These are phyloP conservation scores for Adelosebastes latens DNA, from an alignment of 2,797 vertebrate genomes.

Conservation along the genomic window DNA sequence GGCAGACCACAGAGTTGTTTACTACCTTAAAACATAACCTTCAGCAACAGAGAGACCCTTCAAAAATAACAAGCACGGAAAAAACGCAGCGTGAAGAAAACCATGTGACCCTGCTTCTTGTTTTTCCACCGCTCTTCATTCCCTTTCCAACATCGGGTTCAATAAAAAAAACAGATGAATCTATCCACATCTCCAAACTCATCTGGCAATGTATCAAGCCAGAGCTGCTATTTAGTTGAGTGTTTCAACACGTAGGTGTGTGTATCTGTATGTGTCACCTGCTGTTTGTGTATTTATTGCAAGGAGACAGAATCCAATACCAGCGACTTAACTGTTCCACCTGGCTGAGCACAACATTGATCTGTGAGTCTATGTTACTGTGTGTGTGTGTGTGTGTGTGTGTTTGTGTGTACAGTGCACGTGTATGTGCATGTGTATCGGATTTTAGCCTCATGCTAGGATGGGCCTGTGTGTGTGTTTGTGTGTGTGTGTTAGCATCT, in stretches of 20 bases:
- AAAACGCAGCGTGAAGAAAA: slow-evolving; percentile 3
- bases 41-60: slow-evolving; percentile 13
- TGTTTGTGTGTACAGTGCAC: neutral
- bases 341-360: slow-evolving; percentile 13
- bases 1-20: slow-evolving; percentile 22
- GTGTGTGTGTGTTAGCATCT: neutral
- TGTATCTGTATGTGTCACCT: slow-evolving; percentile 1
- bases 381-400: neutral
- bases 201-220: neutral
- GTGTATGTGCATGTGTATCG: neutral
- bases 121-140: slow-evolving; percentile 11
- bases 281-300: slow-evolving; percentile 14
- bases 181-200: neutral
- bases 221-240: neutral
- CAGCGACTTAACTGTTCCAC: neutral
- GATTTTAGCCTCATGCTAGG: neutral
- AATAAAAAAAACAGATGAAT: slow-evolving; percentile 27
- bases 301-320: slow-evolving; percentile 4
- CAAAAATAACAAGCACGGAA: slow-evolving; percentile 26
- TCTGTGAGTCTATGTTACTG: slow-evolving; percentile 3
- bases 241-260: neutral
- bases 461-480: neutral
- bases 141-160: neutral
- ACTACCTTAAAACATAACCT: slow-evolving; percentile 10
- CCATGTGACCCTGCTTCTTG: neutral